Evolutionary conservation across 2,888 invertebrate species (phyloP).

Genomic region (Coronaproctus castanopsis): DNA sequence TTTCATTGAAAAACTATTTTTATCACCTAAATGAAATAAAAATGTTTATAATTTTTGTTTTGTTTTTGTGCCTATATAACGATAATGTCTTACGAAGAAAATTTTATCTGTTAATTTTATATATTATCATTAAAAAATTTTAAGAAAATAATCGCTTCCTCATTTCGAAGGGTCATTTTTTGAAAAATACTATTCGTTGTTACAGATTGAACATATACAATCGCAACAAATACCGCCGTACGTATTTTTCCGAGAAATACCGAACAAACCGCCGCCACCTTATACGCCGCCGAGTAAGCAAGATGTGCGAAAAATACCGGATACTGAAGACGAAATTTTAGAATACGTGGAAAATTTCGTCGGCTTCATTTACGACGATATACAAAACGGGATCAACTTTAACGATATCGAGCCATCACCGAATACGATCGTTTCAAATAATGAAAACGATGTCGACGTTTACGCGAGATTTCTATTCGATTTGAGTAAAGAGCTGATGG

Average conservation of each 20-base stretch:
- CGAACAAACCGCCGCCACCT: constrained; percentile 55
- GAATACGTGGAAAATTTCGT: constrained; percentile 22
- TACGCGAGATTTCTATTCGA: constrained; percentile 39
- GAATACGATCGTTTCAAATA: constrained; percentile 17
- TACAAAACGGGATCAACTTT: constrained; percentile 17
- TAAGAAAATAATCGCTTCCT: too few species aligned
- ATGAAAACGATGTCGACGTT: constrained; percentile 19
- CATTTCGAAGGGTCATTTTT: too few species aligned
- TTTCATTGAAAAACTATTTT: too few species aligned
- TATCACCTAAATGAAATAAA: too few species aligned
- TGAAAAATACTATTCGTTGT: constrained; percentile 9
- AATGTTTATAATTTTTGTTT: too few species aligned
- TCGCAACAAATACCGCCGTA: constrained; percentile 23
- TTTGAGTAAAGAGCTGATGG: constrained; percentile 38
- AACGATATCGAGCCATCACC: constrained; percentile 23
- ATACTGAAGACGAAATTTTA: constrained; percentile 4
- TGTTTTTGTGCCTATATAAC: too few species aligned
- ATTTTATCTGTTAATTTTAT: too few species aligned
- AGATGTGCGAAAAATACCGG: not conserved
- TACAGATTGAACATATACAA: constrained; percentile 37
- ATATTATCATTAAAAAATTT: too few species aligned
- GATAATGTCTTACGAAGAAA: not conserved
- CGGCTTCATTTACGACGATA: constrained; percentile 25
- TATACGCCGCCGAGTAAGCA: constrained; percentile 38
- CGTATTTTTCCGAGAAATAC: constrained; percentile 41